A percentile compares a stretch with the other conserved stretches of the same genome.
phyloP scores from a whole-genome alignment of 37 sponge, comb jelly and placozoan genomes.

The Geodia barretti region DNA sequence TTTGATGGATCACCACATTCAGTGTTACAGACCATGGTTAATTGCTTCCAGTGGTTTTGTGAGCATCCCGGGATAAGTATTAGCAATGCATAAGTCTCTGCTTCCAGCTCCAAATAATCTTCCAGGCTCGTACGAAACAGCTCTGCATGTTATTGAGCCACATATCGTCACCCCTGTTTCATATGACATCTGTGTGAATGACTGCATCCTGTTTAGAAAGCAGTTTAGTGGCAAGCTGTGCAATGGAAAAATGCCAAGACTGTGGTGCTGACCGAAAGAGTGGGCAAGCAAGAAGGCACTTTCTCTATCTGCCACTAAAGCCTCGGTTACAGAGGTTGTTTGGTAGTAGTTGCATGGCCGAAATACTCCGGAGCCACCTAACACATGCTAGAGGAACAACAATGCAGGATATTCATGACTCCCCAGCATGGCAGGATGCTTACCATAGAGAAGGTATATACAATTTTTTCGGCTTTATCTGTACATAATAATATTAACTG shows the following conservation, averaged over 20 bases:
- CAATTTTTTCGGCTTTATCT: too few relatives aligned
- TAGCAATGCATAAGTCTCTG: neutral
- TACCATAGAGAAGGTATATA: neutral
- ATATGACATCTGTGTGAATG: conserved; percentile 1
- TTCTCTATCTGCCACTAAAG: neutral
- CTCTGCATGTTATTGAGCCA: neutral
- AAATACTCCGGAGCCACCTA: neutral
- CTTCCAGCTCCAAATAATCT: neutral
- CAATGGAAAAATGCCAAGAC: neutral
- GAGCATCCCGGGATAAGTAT: conserved; percentile 4
- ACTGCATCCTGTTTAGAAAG: conserved; percentile 3
- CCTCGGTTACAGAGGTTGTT: neutral
- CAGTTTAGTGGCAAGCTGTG: neutral
- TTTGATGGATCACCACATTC: conserved; percentile 6
- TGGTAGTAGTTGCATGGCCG: neutral
- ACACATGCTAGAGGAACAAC: too few relatives aligned
- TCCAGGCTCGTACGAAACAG: conserved; percentile 1
- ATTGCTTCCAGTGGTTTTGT: conserved; percentile 2
- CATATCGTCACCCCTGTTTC: neutral
- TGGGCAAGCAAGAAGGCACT: neutral
- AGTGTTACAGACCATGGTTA: neutral
- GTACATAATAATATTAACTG: too few relatives aligned
- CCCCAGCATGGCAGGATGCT: neutral
- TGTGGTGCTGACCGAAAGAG: neutral
- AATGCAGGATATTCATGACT: conserved; percentile 14